These are phyloP conservation scores for Automeris io DNA, from an alignment of 2,888 invertebrate genomes.

Conservation along the genomic window DNA sequence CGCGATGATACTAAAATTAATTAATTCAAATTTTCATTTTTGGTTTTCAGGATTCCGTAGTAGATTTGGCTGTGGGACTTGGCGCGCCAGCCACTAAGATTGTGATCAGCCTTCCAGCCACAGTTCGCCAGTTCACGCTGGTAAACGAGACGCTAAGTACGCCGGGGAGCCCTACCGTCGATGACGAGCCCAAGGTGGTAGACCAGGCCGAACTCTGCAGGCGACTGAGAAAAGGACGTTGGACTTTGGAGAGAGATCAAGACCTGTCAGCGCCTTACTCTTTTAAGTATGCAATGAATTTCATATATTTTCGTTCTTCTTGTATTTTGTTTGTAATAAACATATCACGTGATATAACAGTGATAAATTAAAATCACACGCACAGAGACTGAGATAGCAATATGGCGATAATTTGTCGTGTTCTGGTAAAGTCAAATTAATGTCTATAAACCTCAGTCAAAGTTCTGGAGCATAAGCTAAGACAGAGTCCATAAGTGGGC, in stretches of 20 bases:
- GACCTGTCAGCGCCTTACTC: slow-evolving; percentile 87
- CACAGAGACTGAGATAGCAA: too few relatives aligned
- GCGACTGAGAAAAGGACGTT: slow-evolving; percentile 76
- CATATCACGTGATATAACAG: neutral
- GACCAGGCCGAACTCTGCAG: slow-evolving; percentile 80
- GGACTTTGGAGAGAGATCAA: slow-evolving; percentile 87
- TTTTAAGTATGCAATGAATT: slow-evolving; percentile 70
- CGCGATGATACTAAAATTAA: too few relatives aligned
- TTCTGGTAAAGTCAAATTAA: too few relatives aligned
- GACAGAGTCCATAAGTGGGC: too few relatives aligned
- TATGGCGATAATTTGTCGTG: too few relatives aligned
- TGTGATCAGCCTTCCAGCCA: slow-evolving; percentile 83
- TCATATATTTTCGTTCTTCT: neutral
- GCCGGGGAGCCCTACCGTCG: slow-evolving; percentile 80
- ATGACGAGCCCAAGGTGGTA: slow-evolving; percentile 71
- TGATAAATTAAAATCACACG: neutral
- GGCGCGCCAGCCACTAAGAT: slow-evolving; percentile 84
- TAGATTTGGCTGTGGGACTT: slow-evolving; percentile 83
- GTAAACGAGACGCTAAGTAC: slow-evolving; percentile 80
- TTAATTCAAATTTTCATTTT: too few relatives aligned
- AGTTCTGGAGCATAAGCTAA: too few relatives aligned
- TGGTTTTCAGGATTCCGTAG: slow-evolving; percentile 84
- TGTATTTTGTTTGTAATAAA: slow-evolving; percentile 10
- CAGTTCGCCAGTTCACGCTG: slow-evolving; percentile 81
- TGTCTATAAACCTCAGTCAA: too few relatives aligned